Evolutionary conservation across 2,113 vertebrate species (phyloP), one percentile per base, ranked within the genome.

Genomic region (Danionella cerebrum): DNA sequence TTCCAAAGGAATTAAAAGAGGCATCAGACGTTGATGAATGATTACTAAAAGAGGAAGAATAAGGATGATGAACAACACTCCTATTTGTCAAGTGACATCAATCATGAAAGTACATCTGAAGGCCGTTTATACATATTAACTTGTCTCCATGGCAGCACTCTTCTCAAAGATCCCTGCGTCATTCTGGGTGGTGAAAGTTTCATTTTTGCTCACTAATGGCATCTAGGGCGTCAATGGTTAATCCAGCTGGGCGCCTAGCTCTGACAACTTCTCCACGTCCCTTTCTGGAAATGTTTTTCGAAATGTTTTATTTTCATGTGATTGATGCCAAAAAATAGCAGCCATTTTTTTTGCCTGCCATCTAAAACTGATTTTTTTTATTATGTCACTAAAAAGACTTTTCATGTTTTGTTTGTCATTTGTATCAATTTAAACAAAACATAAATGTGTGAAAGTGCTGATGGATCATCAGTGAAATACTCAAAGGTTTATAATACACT

Each of bases 91-190:
- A 4, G 10, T 44, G 38, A 25, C 10, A 16, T 60, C 57, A 13
- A 12, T 19, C 6, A 21, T n/a, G 39, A 39, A 60, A 44, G 19
- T 13, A 18, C 50, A 1, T 13, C n/a, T 29, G 14, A 60, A 31
- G 24, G 21, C 24, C 36, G 38, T 65, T 50, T 50, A 45, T 21
- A 42, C 29, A 24, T 13, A 59, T 45, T 51, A 64, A 51, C 50
- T 44, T 16, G 55, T 69, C 66, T 16, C 35, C 52, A 33, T 51
- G 51, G 48, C 63, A 67, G 64, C 70, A 57, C 69, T 42, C 67
- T 69, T 53, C 38, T 65, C 29, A 64, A 47, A 52, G 65, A 45
- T 31, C 50, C 7, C 12, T 5, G 2, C 41, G 19, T 52, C 69
- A 58, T 36, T 62, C 42, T 39, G 36, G 62, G 57, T 14, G 19